Conservation (phyloP, 2,888 invertebrate species). For the Chloroclysta siterata region DNA sequence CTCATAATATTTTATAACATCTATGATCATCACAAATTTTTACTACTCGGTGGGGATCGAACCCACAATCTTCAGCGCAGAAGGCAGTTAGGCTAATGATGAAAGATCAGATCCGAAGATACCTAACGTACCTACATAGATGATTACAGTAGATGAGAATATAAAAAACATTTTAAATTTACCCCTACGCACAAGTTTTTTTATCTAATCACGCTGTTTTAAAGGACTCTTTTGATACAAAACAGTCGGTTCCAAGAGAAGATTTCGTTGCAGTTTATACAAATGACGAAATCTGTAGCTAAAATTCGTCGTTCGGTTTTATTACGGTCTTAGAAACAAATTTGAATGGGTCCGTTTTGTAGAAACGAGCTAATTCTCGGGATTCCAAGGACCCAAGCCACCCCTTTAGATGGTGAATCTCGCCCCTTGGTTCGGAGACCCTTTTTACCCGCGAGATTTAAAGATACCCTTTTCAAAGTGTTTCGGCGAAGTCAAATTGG, state of each 20-base stretch:
- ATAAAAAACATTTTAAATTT: too few relatives aligned
- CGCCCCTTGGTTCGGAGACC: slow-evolving; percentile 14
- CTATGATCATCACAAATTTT: too few relatives aligned
- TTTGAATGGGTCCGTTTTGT: slow-evolving; percentile 29
- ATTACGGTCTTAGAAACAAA: slow-evolving; percentile 32
- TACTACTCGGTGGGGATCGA: too few relatives aligned
- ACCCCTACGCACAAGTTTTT: too few relatives aligned
- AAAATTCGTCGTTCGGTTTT: slow-evolving; percentile 24
- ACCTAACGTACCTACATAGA: too few relatives aligned
- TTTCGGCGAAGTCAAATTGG: slow-evolving; percentile 19
- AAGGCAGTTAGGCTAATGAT: too few relatives aligned
- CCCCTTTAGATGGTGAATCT: slow-evolving; percentile 15
- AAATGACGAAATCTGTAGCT: slow-evolving; percentile 17
- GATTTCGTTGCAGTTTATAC: not conserved
- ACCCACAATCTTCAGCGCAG: too few relatives aligned
- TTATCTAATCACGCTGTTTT: too few relatives aligned
- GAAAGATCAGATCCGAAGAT: too few relatives aligned
- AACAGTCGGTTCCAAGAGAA: not conserved
- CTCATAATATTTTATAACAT: too few relatives aligned
- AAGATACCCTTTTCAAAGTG: slow-evolving; percentile 21
- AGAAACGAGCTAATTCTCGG: slow-evolving; percentile 29
- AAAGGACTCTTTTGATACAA: not conserved
- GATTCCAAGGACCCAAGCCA: slow-evolving; percentile 13
- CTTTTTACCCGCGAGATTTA: slow-evolving; percentile 30
- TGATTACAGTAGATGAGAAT: too few relatives aligned